Conservation (phyloP, 2,113 vertebrate species). For the human (Homo sapiens) region DNA sequence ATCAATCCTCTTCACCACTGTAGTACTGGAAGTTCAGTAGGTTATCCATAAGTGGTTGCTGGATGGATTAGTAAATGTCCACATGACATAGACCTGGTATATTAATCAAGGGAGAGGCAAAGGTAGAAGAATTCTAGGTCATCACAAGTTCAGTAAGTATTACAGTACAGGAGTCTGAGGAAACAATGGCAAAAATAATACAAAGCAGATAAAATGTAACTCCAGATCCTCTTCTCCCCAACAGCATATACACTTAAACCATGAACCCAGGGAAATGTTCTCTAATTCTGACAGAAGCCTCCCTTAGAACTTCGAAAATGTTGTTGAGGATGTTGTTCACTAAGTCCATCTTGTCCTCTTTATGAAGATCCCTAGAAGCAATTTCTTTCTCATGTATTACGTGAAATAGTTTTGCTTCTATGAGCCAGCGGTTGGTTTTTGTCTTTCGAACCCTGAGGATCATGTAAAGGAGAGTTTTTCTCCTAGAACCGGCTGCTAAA, state of each 20-base stretch:
- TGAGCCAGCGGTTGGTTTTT: not conserved
- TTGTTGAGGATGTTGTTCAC: not conserved
- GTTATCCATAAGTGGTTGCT: not conserved
- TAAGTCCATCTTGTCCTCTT: not conserved
- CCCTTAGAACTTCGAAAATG: not conserved
- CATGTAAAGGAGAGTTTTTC: not conserved
- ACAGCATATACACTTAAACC: not conserved
- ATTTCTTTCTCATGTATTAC: not conserved
- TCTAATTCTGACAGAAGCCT: not conserved
- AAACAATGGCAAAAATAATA: not conserved
- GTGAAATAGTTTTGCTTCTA: slow-evolving; percentile 14
- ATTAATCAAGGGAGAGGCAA: not conserved
- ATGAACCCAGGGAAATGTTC: not conserved
- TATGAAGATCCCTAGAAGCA: not conserved
- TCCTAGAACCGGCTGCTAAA: not conserved
- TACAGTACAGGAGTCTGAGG: not conserved
- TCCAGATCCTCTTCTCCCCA: not conserved
- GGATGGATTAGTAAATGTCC: not conserved
- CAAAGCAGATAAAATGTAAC: not conserved
- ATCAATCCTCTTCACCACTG: not conserved
- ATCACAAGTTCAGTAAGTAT: not conserved
- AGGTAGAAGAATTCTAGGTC: not conserved
- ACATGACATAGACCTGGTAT: not conserved
- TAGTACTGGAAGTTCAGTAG: not conserved
- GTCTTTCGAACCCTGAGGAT: not conserved